Base-by-base conservation (phyloP, 2,888 invertebrate genomes). In the Clepsis dumicolana region DNA sequence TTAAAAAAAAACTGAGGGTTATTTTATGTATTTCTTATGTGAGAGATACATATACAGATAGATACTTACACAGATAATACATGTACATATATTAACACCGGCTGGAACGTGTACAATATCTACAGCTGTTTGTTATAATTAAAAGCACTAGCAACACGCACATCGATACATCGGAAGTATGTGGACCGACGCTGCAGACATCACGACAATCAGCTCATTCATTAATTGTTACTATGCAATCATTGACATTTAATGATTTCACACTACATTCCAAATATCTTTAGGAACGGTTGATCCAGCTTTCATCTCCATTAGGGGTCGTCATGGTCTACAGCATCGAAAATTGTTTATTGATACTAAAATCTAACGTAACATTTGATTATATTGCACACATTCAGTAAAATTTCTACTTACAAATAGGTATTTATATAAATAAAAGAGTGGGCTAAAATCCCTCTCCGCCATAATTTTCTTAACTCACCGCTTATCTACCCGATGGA, bases 401-500 rank as follows among this genome's bases (percentile, higher is more conserved):
- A 88, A 64, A 53, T 61, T 44, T 65, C 64, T 65, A 65, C 61
- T 70, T 65, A 70, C 38, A 41, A 56, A 38, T 89, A 89, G 76
- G 73, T 85, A 80, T 8, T 5, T 87, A 81, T 85, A 70, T 77
- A 82, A 84, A 83, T 84, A 78, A 82, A 81, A 80, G 89, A 91
- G 88, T 88, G 93, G 92, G 91, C 91, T 81, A 85, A 81, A 89
- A 93, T 94, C 94, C 94, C 94, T 94, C 94, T 89, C 92, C 94
- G 93, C 93, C 94, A 94, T 85, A 91, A 89, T 88, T 91, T 90
- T 89, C 84, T 87, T 81, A 92, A 91, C 94, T 94, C 94, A 94
- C 94, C 94, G 93, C 85, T 83, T 83, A 86, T 74, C 91, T 93
- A 93, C 90, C 93, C 77, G 85, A 91, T 92, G 91, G 89, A 89